Conservation (phyloP, 2,888 invertebrate genomes). For the Alitta virens region DNA sequence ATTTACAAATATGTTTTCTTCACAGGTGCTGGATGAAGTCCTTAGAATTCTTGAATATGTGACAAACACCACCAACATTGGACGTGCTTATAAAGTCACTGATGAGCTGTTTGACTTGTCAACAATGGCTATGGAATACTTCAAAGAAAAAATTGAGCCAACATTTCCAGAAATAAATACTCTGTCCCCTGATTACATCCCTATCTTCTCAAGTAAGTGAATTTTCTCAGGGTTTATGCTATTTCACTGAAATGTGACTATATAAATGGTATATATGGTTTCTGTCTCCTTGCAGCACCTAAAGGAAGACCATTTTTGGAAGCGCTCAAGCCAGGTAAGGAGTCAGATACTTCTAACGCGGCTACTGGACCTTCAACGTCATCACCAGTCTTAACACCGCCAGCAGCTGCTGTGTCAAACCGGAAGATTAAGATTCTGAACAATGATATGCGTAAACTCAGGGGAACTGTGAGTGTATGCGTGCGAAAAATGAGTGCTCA, state of each 20-base stretch:
- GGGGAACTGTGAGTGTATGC: background rate
- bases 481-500: conserved; percentile 1
- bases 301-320: no score
- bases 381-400: no score
- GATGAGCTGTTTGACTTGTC: conserved; percentile 20
- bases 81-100: conserved; percentile 43
- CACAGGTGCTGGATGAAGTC: conserved; percentile 63
- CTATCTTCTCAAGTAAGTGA: conserved; percentile 58
- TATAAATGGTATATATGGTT: no score
- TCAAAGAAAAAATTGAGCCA: conserved; percentile 20
- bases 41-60: conserved; percentile 12
- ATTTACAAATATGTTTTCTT: background rate
- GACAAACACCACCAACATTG: conserved; percentile 63
- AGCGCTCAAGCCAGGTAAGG: no score
- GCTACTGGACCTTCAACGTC: no score
- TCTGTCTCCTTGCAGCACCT: no score
- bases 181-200: conserved; percentile 81
- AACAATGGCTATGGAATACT: conserved; percentile 23
- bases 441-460: background rate
- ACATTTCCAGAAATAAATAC: conserved; percentile 66
- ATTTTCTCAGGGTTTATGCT: no score
- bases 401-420: no score
- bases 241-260: no score
- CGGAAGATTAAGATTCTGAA: background rate
- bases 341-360: no score